Conservation (phyloP, 1,140 invertebrate species). For the Drosophila tristis region DNA sequence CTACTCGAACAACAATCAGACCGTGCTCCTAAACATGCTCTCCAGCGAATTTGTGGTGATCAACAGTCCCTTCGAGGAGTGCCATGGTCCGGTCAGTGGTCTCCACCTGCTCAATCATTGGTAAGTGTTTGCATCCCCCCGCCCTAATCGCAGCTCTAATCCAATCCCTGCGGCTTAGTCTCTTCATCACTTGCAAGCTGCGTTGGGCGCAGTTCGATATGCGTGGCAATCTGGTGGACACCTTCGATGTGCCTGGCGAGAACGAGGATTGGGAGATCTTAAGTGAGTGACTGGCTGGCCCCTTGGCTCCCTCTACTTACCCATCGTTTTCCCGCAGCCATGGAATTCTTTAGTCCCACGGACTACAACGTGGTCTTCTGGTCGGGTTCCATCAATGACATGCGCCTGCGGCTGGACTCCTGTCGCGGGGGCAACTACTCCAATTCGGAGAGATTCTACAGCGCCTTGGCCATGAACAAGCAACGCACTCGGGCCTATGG, state of each 20-base stretch:
- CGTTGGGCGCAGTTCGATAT: constrained; percentile 91
- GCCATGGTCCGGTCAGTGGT: constrained; percentile 85
- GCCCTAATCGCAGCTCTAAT: neutral
- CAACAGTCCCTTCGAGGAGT: constrained; percentile 91
- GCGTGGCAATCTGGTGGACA: constrained; percentile 89
- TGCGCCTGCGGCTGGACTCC: constrained; percentile 88
- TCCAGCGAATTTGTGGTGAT: constrained; percentile 95
- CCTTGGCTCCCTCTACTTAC: neutral
- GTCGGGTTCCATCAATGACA: constrained; percentile 91
- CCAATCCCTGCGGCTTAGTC: constrained; percentile 52
- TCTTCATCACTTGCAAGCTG: constrained; percentile 86
- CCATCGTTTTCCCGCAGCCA: constrained; percentile 84
- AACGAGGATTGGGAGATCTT: constrained; percentile 89
- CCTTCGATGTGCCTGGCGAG: constrained; percentile 86
- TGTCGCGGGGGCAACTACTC: constrained; percentile 86
- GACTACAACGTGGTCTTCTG: constrained; percentile 91
- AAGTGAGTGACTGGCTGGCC: constrained; percentile 84
- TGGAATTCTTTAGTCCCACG: constrained; percentile 90
- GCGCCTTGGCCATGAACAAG: constrained; percentile 88
- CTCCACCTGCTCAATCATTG: constrained; percentile 91
- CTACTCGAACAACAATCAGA: constrained; percentile 98
- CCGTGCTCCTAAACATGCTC: constrained; percentile 94
- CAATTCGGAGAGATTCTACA: constrained; percentile 90
- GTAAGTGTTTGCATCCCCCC: constrained; percentile 72
- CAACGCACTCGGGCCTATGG: constrained; percentile 86